phyloP scores from a whole-genome alignment of 2,797 vertebrate species.

The Lemur catta region DNA sequence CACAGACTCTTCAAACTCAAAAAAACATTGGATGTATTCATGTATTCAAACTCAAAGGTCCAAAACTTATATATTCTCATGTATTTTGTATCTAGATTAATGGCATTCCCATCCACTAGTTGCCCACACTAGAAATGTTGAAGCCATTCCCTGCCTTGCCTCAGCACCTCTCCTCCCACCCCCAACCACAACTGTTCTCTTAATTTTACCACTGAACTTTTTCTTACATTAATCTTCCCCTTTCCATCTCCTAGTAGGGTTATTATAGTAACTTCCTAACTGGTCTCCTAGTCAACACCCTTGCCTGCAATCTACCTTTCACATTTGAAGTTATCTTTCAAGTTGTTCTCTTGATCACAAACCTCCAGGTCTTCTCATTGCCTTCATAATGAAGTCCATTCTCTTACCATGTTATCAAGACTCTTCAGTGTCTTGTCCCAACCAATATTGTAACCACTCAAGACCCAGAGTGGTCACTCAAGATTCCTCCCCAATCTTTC shows the following conservation, averaged over 20 bases:
- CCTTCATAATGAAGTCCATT: background rate
- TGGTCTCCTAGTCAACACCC: background rate
- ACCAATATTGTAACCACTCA: background rate
- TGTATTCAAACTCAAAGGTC: background rate
- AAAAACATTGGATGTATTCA: background rate
- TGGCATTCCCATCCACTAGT: background rate
- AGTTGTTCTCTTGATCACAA: background rate
- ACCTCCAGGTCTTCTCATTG: background rate
- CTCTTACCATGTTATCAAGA: background rate
- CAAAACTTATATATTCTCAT: background rate
- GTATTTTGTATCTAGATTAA: background rate
- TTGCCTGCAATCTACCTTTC: background rate
- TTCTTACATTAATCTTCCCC: background rate
- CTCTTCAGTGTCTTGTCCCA: background rate
- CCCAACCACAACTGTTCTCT: background rate
- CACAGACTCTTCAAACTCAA: background rate
- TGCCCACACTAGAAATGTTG: background rate
- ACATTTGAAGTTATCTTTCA: background rate
- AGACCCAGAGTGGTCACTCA: background rate
- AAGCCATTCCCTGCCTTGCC: background rate
- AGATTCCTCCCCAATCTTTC: background rate
- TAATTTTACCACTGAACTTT: background rate
- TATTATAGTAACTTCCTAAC: background rate
- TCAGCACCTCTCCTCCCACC: background rate
- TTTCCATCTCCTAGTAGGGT: background rate